A percentile compares a stretch with the other conserved stretches of the same genome.
Conservation (phyloP, 2,888 invertebrate species). For the Meta bourneti region DNA sequence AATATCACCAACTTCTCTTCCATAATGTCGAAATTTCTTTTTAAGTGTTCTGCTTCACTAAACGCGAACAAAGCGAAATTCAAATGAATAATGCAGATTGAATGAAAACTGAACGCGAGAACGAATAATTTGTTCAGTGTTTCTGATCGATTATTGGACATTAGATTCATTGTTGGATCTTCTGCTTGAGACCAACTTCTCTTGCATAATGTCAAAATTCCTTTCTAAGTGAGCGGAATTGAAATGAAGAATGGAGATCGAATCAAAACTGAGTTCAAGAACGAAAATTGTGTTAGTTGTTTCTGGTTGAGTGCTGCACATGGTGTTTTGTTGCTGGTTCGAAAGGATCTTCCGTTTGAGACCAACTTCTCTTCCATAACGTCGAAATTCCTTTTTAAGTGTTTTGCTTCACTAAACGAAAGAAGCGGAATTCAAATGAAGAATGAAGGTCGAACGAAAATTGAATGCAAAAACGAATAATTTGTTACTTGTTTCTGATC, state of each 20-base stretch:
- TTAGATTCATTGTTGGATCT: too few relatives aligned
- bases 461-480: not conserved
- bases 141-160: too few relatives aligned
- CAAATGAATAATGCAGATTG: not conserved
- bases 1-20: not conserved
- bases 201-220: not conserved
- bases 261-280: too few relatives aligned
- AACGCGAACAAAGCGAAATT: too few relatives aligned
- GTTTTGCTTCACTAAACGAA: not conserved
- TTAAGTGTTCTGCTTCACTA: too few relatives aligned
- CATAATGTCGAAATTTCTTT: not conserved
- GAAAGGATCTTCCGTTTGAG: not conserved
- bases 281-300: too few relatives aligned
- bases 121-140: too few relatives aligned
- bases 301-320: not conserved
- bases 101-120: too few relatives aligned
- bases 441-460: not conserved
- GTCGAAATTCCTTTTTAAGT: constrained; percentile 7
- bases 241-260: not conserved
- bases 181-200: not conserved
- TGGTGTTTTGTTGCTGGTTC: constrained; percentile 13
- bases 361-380: not conserved
- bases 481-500: too few relatives aligned
- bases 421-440: not conserved
- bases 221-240: not conserved